A percentile compares a stretch with the other conserved stretches of the same genome.
Conservation (phyloP, 1,140 invertebrate species). For the Hirudo medicinalis region DNA sequence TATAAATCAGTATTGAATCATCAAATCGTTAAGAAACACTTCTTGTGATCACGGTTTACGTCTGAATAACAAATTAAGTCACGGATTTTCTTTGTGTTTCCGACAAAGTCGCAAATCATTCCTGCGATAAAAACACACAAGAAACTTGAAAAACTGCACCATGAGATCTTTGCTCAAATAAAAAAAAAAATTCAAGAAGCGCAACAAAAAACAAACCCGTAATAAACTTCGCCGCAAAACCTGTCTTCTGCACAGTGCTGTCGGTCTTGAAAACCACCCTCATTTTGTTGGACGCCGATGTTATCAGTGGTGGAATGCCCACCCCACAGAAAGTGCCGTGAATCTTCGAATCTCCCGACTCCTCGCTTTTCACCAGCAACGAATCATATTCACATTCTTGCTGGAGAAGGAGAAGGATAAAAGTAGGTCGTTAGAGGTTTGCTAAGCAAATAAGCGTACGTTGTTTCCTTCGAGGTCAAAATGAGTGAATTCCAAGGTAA, state of each 20-base stretch:
- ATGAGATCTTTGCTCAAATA: constrained; percentile 18
- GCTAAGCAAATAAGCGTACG: constrained; percentile 41
- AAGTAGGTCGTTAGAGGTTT: neutral
- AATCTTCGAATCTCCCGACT: constrained; percentile 43
- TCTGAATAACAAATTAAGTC: too few species aligned
- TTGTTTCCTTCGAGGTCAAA: constrained; percentile 95
- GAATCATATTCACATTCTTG: constrained; percentile 94
- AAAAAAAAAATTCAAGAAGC: neutral
- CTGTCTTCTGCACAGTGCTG: constrained; percentile 80
- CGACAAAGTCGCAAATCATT: neutral
- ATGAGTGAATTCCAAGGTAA: constrained; percentile 92
- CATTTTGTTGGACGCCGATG: constrained; percentile 75
- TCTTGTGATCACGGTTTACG: too few species aligned
- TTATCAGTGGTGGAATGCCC: constrained; percentile 67
- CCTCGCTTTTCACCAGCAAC: constrained; percentile 72
- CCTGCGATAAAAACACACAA: neutral
- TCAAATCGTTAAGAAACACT: too few species aligned
- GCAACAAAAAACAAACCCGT: constrained; percentile 50
- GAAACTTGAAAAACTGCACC: neutral
- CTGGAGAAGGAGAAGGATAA: constrained; percentile 53
- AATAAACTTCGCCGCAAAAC: constrained; percentile 82
- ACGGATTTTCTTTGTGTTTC: too few species aligned
- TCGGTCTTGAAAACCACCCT: constrained; percentile 80
- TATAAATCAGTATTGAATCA: too few species aligned
- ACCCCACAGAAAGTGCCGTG: constrained; percentile 67